Percentiles rank a stretch among this genome's conserved stretches.
Conservation (phyloP, 2,888 invertebrate species). For the Cetonia aurata region DNA sequence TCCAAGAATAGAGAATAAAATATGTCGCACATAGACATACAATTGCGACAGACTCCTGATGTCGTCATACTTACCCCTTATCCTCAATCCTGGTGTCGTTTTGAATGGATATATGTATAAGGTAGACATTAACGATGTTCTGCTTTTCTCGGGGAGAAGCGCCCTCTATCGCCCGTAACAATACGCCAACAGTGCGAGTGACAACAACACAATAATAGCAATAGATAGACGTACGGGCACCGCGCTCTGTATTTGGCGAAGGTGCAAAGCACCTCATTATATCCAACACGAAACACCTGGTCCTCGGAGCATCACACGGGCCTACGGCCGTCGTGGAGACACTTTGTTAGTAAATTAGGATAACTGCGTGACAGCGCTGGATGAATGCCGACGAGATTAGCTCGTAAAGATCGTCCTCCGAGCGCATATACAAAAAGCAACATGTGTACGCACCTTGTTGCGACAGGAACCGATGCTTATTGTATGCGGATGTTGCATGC, state of each 20-base stretch:
- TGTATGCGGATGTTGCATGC: background rate
- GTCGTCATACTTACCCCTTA: conserved; percentile 20
- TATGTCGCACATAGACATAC: conserved; percentile 23
- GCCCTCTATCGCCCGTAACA: conserved; percentile 11
- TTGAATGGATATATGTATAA: conserved; percentile 6
- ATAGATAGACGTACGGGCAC: conserved; percentile 1
- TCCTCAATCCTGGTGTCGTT: background rate
- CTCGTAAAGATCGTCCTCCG: conserved; percentile 36
- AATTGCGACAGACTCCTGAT: conserved; percentile 23
- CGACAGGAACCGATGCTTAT: conserved; percentile 23
- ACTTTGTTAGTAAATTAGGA: conserved; percentile 57
- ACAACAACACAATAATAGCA: conserved; percentile 34
- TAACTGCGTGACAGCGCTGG: conserved; percentile 55
- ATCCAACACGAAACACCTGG: conserved; percentile 61
- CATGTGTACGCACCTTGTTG: conserved; percentile 45
- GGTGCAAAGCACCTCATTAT: conserved; percentile 59
- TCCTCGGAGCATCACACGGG: conserved; percentile 43
- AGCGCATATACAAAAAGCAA: conserved; percentile 21
- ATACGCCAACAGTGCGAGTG: conserved; percentile 6
- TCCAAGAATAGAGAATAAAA: conserved; percentile 22
- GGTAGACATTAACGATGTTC: conserved; percentile 31
- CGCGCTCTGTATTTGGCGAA: conserved; percentile 46
- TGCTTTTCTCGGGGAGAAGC: conserved; percentile 27
- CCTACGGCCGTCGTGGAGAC: conserved; percentile 43
- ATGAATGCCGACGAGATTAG: conserved; percentile 44